Evolutionary conservation across 2,888 invertebrate species (phyloP), one percentile per base, ranked within the genome.

Genomic region (Ceratothoa steindachneri): DNA sequence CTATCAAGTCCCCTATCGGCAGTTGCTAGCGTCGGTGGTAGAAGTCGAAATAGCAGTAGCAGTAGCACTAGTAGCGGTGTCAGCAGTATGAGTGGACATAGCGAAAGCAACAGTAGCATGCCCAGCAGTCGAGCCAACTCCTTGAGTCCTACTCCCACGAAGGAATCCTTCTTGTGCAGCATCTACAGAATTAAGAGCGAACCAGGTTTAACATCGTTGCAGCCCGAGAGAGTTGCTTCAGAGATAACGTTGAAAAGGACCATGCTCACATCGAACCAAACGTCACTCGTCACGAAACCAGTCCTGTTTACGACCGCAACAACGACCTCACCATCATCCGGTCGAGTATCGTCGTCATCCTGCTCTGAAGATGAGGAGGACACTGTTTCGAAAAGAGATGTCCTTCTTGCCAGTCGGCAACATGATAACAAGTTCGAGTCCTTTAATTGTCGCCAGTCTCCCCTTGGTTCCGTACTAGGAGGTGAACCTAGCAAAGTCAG

Each of bases 131-230:
- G 75, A 24, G 55, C 70, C n/a, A 22, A 69, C 9, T 76, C 75
- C 51, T 52, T 27, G 24, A 72, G 72, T 52, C 72, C 72, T 22
- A 66, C 73, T 22, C 75, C 75, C 7, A 72, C 53, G 30, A 76
- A 76, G 51, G 75, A 76, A 53, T 72, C 75, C 7, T 73, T 76
- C 70, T 29, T 75, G 24, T 78, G 75, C 41, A 73, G 75, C 27
- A 70, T 78, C 30, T 75, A 73, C 60, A 75, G 75, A 28, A 78
- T 75, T 31, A 73, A 75, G 69, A 75, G 77, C 41, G 70, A 72
- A 24, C 73, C 77, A 30, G 73, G 77, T 41, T 71, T 77, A 27
- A 71, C 73, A 51, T 73, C 73, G 19, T 71, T 73, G 12, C 70
- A 67, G 15, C 77, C 73, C 30, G 71, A 76, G 67, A 27, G 67